A percentile compares a stretch with the other conserved stretches of the same genome.
Conservation (phyloP, 1,140 invertebrate genomes). For the Drusus annulatus region DNA sequence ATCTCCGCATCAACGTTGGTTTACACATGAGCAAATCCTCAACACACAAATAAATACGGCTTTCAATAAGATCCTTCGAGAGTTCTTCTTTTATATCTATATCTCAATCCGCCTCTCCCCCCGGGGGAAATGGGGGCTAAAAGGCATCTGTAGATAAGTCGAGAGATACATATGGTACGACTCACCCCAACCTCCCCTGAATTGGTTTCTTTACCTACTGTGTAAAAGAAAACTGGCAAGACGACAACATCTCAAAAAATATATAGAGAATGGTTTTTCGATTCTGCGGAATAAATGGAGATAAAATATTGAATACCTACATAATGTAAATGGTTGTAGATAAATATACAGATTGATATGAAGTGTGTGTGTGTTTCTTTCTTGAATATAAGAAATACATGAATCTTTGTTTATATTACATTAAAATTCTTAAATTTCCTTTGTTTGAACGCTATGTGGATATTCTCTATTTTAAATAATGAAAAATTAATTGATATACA, state of each 20-base stretch:
- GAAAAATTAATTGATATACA: too few species aligned
- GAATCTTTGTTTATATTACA: too few species aligned
- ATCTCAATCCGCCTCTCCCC: slow-evolving; percentile 7
- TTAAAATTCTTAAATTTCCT: too few species aligned
- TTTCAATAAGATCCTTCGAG: slow-evolving; percentile 24
- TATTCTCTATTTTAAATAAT: too few species aligned
- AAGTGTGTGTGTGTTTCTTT: too few species aligned
- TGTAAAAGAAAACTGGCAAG: slow-evolving; percentile 3
- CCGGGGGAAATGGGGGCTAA: not conserved
- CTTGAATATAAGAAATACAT: too few species aligned
- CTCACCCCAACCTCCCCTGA: slow-evolving; percentile 11
- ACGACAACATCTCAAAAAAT: not conserved
- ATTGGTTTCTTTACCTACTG: not conserved
- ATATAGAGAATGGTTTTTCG: too few species aligned
- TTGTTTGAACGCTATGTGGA: too few species aligned
- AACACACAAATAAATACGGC: slow-evolving; percentile 25
- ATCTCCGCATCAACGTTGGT: not conserved
- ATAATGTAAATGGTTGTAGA: too few species aligned
- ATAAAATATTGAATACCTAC: too few species aligned
- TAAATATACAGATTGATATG: too few species aligned
- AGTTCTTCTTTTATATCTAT: not conserved
- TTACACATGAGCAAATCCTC: not conserved
- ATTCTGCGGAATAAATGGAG: too few species aligned
- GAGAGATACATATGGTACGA: slow-evolving; percentile 20
- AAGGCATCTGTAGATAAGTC: slow-evolving; percentile 26